These are phyloP conservation scores for Somateria mollissima DNA, from an alignment of 2,797 vertebrate genomes.

Conservation along the genomic window DNA sequence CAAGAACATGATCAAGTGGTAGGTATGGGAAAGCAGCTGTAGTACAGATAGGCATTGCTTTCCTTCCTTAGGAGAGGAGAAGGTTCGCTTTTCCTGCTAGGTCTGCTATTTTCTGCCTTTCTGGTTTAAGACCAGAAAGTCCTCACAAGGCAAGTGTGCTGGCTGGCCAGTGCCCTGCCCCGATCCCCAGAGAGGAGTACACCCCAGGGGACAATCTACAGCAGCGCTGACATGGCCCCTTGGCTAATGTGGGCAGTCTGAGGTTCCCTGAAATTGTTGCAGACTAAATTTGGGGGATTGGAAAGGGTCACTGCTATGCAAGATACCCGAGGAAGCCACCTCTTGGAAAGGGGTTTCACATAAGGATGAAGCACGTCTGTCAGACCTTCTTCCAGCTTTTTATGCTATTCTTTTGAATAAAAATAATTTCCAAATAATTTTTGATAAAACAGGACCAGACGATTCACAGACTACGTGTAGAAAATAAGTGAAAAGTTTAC, in stretches of 20 bases:
- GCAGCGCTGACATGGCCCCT: neutral
- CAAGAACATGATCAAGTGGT: neutral
- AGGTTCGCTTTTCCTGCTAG: neutral
- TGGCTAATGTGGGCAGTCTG: too few species aligned
- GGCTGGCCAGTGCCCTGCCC: too few species aligned
- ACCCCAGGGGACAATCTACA: neutral
- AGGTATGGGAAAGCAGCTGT: neutral
- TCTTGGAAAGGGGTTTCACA: neutral
- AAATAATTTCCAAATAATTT: neutral
- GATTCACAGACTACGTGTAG: neutral
- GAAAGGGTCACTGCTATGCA: neutral
- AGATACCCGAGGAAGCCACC: neutral
- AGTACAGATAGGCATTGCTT: neutral
- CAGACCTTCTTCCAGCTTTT: neutral
- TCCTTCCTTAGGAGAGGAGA: neutral
- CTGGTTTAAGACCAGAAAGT: neutral
- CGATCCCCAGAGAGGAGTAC: too few species aligned
- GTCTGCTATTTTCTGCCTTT: neutral
- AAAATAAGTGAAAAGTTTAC: neutral
- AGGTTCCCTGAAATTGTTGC: too few species aligned
- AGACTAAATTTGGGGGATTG: neutral
- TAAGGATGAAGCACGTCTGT: rapidly evolving
- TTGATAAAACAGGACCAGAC: neutral
- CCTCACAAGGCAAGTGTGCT: neutral
- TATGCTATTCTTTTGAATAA: neutral